These are phyloP conservation scores for Phyllostomus discolor DNA, from an alignment of 2,113 vertebrate species.

Conservation along the genomic window DNA sequence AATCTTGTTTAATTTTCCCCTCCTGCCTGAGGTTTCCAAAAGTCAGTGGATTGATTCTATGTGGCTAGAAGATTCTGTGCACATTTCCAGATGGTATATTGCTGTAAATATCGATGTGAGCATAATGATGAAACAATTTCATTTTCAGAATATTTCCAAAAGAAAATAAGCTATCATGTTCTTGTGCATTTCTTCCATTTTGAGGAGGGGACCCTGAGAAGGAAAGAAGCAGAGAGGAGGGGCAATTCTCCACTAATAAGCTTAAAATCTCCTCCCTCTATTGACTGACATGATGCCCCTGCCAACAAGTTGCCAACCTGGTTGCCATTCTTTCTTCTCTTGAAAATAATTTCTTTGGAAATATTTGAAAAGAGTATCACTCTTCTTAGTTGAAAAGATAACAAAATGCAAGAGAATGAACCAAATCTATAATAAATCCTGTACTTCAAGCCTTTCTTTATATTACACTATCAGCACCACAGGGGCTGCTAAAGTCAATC, in stretches of 20 bases:
- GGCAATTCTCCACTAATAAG: background rate
- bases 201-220: too few relatives aligned
- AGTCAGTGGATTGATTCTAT: background rate
- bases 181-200: background rate
- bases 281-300: too few relatives aligned
- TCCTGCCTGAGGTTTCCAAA: background rate
- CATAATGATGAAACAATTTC: background rate
- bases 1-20: background rate
- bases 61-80: background rate
- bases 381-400: background rate
- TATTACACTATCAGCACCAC: background rate
- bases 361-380: background rate
- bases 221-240: background rate
- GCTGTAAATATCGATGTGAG: background rate
- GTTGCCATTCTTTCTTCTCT: background rate
- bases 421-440: background rate
- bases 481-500: background rate
- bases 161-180: background rate
- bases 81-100: background rate
- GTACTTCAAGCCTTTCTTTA: background rate
- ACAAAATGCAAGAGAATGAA: background rate
- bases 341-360: background rate
- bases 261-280: background rate
- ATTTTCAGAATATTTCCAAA: background rate
- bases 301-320: background rate